Evolutionary conservation across 2,113 vertebrate species (phyloP), one percentile per base, ranked within the genome.

Genomic region (Microcebus murinus): DNA sequence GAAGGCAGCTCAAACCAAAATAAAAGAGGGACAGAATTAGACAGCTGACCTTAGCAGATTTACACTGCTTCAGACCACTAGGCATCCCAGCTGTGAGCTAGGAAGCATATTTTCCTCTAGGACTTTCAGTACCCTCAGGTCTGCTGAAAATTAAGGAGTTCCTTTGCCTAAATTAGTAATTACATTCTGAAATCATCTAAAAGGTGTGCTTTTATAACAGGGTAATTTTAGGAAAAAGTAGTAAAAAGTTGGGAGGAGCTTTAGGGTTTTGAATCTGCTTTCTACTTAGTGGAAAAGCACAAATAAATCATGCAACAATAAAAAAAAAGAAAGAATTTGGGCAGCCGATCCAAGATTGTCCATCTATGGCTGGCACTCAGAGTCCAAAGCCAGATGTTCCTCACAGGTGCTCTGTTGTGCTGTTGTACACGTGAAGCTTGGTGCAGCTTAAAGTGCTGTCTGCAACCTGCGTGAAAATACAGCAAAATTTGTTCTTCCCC

Each of bases 261-360:
- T 50, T 82, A 67, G 29, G 39, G 34, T 63, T 83, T 90, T 90
- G 21, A 82, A n/a, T 85, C 8, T 50, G 65, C 57, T 92, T 96
- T 91, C 27, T 45, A 25, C 63, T 95, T 90, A 83, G 21, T 87
- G 34, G 48, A 74, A 87, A 94, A 68, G 57, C 55, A 95, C 81
- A 87, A 89, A 59, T 76, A 61, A 74, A 59, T 85, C 59, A 42
- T 67, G 25, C 1, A 36, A 1, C 63, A 77, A 48, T 45, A 21
- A 57, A 57, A 52, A 52, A 55, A 57, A 57, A 57, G 7, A 57
- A 57, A 57, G 55, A 57, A 57, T 57, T 57, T 57, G 55, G 20
- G 11, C 21, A 11, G 36, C 45, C n/a, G 76, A 63, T 25, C 39
- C 68, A 85, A 65, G 42, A 65, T 23, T 91, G 42, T 34, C 68